Percentiles rank a stretch among this genome's conserved stretches.
Evolutionary conservation across 2,888 invertebrate species (phyloP).

Genomic region (Xanthia icteritia): DNA sequence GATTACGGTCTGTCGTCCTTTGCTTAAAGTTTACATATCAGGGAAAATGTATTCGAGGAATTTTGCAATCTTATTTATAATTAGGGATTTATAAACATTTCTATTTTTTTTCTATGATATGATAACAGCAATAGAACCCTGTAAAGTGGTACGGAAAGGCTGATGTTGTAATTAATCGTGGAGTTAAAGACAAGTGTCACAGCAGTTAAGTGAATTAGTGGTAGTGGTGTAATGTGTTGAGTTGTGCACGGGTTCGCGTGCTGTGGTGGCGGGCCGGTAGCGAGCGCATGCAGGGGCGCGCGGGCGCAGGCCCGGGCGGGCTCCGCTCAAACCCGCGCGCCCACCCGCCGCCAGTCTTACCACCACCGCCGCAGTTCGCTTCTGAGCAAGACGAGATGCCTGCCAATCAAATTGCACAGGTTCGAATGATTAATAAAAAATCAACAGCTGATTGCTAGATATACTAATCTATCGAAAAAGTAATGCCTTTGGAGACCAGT

Average conservation of each 20-base stretch:
- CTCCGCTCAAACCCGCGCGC: conserved; percentile 88
- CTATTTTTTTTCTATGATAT: background rate
- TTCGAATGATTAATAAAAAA: conserved; percentile 60
- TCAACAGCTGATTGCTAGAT: background rate
- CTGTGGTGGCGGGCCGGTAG: conserved; percentile 82
- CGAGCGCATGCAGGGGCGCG: conserved; percentile 89
- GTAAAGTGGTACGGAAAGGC: conserved; percentile 21
- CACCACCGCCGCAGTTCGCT: conserved; percentile 88
- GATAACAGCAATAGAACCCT: background rate
- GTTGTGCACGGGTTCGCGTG: conserved; percentile 62
- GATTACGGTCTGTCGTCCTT: conserved; percentile 60
- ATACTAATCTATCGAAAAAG: background rate
- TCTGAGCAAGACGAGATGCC: conserved; percentile 88
- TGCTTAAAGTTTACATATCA: conserved; percentile 9
- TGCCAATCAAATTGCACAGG: conserved; percentile 89
- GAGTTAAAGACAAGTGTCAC: conserved; percentile 30
- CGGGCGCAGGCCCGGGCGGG: conserved; percentile 88
- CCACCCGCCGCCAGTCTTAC: conserved; percentile 86
- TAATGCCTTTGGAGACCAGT: background rate
- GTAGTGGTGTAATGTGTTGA: conserved; percentile 68
- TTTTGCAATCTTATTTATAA: background rate
- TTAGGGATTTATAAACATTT: background rate
- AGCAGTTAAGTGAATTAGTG: conserved; percentile 52
- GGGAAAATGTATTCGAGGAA: conserved; percentile 2
- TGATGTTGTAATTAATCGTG: conserved; percentile 60